These are phyloP conservation scores for Charina bottae DNA, from an alignment of 2,113 vertebrate species.

Conservation along the genomic window DNA sequence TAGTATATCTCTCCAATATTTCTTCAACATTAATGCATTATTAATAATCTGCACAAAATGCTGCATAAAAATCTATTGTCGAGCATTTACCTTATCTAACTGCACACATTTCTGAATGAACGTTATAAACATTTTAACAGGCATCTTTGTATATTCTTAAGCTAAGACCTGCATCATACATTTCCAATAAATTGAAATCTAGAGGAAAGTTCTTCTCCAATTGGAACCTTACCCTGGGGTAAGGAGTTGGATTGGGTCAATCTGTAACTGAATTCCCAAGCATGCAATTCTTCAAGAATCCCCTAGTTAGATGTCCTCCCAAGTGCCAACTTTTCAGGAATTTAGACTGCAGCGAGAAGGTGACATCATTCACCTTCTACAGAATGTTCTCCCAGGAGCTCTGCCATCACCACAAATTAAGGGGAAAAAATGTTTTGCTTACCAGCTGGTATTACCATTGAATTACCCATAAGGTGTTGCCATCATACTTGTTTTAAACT, in stretches of 20 bases:
- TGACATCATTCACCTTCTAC: constrained; percentile 8
- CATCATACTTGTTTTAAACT: constrained; percentile 4
- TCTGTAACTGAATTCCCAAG: neutral
- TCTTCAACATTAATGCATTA: neutral
- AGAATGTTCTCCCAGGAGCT: neutral
- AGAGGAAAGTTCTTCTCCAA: neutral
- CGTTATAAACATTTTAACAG: neutral
- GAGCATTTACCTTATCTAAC: neutral
- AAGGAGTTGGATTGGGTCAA: neutral
- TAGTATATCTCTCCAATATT: neutral
- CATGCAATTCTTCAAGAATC: neutral
- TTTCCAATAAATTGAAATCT: neutral
- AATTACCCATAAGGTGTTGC: constrained; percentile 14
- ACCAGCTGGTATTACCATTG: constrained; percentile 25
- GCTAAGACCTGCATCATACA: neutral
- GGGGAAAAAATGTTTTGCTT: neutral
- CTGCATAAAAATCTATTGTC: neutral
- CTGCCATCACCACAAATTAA: constrained; percentile 12
- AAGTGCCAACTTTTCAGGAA: neutral
- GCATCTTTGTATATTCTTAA: neutral
- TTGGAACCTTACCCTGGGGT: neutral
- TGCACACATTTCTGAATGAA: neutral
- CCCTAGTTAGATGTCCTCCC: neutral
- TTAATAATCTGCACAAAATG: neutral
- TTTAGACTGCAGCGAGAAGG: neutral